Evolutionary conservation across 2,888 invertebrate species (phyloP).

Genomic region (Melikaiella ostensackeni): DNA sequence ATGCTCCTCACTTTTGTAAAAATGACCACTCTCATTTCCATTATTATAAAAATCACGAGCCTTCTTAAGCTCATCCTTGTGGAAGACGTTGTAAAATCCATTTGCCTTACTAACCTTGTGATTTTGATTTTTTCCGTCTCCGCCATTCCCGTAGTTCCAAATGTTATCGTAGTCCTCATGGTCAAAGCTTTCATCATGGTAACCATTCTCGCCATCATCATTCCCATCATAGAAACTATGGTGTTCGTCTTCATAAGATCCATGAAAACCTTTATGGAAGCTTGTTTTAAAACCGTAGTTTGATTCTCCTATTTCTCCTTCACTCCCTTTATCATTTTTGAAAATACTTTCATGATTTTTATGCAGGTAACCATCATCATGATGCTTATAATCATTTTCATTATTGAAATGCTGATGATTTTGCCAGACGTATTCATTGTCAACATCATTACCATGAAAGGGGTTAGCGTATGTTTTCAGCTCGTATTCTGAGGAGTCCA

Average conservation of each 20-base stretch:
- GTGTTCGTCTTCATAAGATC: background rate
- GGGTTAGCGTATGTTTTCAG: background rate
- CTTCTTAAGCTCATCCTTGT: slow-evolving; percentile 88
- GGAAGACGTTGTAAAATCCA: slow-evolving; percentile 85
- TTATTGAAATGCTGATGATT: background rate
- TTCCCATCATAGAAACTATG: background rate
- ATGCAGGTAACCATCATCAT: background rate
- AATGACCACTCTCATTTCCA: slow-evolving; percentile 81
- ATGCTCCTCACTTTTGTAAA: background rate
- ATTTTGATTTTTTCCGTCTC: slow-evolving; percentile 80
- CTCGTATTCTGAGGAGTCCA: background rate
- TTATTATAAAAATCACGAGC: slow-evolving; percentile 87
- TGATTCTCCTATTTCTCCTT: background rate
- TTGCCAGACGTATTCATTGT: background rate
- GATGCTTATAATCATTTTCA: background rate
- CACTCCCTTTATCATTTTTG: background rate
- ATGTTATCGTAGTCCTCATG: background rate
- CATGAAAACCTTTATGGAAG: background rate
- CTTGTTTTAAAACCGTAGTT: background rate
- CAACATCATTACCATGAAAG: too few species aligned
- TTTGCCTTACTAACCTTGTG: slow-evolving; percentile 85
- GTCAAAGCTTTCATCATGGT: background rate
- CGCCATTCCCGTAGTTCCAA: slow-evolving; percentile 79
- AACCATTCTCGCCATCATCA: background rate
- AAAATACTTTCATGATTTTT: too few species aligned